Base-by-base conservation (phyloP, 2,888 invertebrate genomes). In the Gryllus longicercus region DNA sequence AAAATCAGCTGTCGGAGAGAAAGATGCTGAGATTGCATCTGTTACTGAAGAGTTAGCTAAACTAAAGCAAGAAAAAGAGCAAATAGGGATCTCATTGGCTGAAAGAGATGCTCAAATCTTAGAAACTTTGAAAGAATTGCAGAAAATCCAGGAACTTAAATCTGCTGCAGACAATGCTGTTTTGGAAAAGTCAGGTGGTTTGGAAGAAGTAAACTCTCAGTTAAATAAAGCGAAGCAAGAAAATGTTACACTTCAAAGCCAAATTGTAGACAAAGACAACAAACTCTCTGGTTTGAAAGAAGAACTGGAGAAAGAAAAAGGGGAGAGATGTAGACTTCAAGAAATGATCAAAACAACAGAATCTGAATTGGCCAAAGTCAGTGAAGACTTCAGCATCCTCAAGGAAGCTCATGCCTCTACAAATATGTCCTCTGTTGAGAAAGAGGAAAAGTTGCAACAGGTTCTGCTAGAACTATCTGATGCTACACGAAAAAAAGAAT, bases 31-130 rank as follows among this genome's bases (percentile, higher is more conserved):
- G 80, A 86, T 88, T 82, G 88, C 88, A 83, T 87, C 76, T 21
- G 14, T 88, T 85, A 87, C 88, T 76, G 84, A 87, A 75, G 89
- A 90, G 84, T 84, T 89, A 75, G 75, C 79, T 80, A 82, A 82
- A 16, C 10, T 79, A 3, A 80, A 77, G 74, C 75, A 81, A 74
- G 79, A 80, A 80, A 82, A 82, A 51, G 81, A 82, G 76, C 25
- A 51, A 21, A 77, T 81, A 38, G 51, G 78, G 50, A 77, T 76
- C 63, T 21, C n/a, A 23, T 5, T 90, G 8, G 83, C 82, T 79
- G 89, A 90, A 85, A 89, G 90, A 84, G 89, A 89, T 83, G 87
- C 88, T 2, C 89, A 90, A 86, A 85, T 90, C 51, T 83, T 85
- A 50, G 86, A 87, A 84, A 84, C 88, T 12, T 88, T 85, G 81